phyloP scores from a whole-genome alignment of 2,888 invertebrate species.

The Ganaspis brasiliensis region DNA sequence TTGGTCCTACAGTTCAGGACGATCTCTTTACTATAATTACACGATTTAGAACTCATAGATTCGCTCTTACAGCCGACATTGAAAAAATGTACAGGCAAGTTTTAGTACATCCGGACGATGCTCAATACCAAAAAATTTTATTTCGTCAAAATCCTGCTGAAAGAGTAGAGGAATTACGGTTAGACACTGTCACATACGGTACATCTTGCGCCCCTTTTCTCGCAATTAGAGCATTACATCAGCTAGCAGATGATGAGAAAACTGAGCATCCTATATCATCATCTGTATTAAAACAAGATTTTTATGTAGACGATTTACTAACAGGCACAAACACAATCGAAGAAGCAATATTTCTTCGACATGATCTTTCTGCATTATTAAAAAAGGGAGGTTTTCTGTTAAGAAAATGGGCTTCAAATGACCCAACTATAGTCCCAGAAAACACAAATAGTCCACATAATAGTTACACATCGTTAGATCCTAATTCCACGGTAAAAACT shows the following conservation, averaged over 20 bases:
- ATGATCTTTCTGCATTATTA: background rate
- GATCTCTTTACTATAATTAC: background rate
- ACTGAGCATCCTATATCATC: background rate
- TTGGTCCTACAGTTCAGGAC: slow-evolving; percentile 45
- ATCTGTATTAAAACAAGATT: background rate
- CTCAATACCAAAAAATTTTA: background rate
- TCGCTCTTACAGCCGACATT: background rate
- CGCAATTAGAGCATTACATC: background rate
- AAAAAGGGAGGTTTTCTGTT: background rate
- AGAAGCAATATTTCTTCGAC: background rate
- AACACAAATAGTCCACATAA: too few relatives aligned
- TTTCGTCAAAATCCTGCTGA: background rate
- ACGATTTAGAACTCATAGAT: background rate
- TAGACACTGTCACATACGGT: background rate
- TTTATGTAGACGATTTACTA: background rate
- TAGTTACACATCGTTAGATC: background rate
- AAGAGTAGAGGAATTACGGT: background rate
- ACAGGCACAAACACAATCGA: background rate
- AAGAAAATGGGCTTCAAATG: too few relatives aligned
- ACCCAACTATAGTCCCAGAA: too few relatives aligned
- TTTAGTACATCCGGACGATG: background rate
- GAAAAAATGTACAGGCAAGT: slow-evolving; percentile 12
- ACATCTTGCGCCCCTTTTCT: background rate
- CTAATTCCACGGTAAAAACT: background rate
- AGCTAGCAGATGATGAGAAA: background rate